Base-by-base conservation (phyloP, 2,888 invertebrate genomes). In the Anthrax anthrax region DNA sequence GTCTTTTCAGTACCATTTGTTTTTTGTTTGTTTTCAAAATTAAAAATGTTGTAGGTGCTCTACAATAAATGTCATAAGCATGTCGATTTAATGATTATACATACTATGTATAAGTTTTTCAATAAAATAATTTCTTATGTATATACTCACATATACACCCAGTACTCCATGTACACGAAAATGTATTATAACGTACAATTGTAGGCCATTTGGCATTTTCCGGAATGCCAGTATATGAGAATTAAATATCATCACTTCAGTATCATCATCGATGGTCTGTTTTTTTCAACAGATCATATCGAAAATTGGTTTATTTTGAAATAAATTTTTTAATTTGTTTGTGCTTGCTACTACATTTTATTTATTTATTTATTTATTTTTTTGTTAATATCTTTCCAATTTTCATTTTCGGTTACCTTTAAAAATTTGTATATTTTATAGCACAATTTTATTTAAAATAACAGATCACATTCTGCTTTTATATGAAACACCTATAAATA, bases 21-120 rank as follows among this genome's bases (percentile, higher is more conserved):
- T n/a, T n/a, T n/a, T n/a, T n/a, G n/a, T n/a, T n/a, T n/a, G n/a
- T n/a, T n/a, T 23, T 23, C 23, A 23, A 23, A 23, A 23, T 23
- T 6, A 23, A 23, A 23, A 23, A 23, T 23, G 23, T 23, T 23
- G 23, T 23, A 23, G 46, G 29, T 37, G 42, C 34, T 37, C 46
- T 42, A 42, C 46, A 46, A 46, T 46, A 46, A 46, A 46, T 46
- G 46, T 46, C 46, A 46, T 46, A 42, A 37, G 42, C 41, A 42
- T 42, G 41, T 27, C 46, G 46, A 46, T 46, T 46, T 27, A n/a
- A n/a, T n/a, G n/a, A n/a, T n/a, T n/a, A n/a, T n/a, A n/a, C n/a
- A n/a, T n/a, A n/a, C 18, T 37, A 46, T 46, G 37, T 36, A 42
- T 23, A 8, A 23, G 4, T 23, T 23, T 23, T 4, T 23, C 8